Evolutionary conservation across 2,888 invertebrate species (phyloP).

Genomic region (Dicroscelio sp.): DNA sequence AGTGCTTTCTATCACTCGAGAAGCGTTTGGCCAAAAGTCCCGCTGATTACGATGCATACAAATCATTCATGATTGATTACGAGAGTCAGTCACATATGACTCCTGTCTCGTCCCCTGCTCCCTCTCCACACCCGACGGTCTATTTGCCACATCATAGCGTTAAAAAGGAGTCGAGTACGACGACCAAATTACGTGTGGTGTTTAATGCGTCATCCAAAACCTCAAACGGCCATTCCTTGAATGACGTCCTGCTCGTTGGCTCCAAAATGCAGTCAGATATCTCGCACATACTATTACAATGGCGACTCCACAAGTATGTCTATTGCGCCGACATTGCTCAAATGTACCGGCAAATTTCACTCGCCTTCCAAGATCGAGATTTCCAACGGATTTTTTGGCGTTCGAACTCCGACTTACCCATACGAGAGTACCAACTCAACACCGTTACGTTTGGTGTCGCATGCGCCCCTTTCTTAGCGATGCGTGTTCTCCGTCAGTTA

Average conservation of each 20-base stretch:
- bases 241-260: neutral
- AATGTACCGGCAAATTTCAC: slow-evolving; percentile 34
- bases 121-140: neutral
- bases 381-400: slow-evolving; percentile 42
- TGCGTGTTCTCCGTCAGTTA: too few species aligned
- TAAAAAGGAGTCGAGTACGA: neutral
- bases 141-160: neutral
- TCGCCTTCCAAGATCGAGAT: slow-evolving; percentile 6
- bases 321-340: too few species aligned
- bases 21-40: neutral
- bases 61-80: slow-evolving; percentile 11
- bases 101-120: neutral
- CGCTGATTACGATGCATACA: too few species aligned
- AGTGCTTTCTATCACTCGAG: neutral
- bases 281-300: too few species aligned
- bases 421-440: too few species aligned
- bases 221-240: neutral
- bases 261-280: neutral
- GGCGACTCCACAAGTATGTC: too few species aligned
- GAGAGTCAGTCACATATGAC: neutral
- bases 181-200: neutral
- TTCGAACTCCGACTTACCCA: neutral
- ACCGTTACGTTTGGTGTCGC: too few species aligned
- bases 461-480: too few species aligned
- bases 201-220: neutral